Evolutionary conservation across 1,140 invertebrate species (phyloP).

Genomic region (Neodiprion pinetum): DNA sequence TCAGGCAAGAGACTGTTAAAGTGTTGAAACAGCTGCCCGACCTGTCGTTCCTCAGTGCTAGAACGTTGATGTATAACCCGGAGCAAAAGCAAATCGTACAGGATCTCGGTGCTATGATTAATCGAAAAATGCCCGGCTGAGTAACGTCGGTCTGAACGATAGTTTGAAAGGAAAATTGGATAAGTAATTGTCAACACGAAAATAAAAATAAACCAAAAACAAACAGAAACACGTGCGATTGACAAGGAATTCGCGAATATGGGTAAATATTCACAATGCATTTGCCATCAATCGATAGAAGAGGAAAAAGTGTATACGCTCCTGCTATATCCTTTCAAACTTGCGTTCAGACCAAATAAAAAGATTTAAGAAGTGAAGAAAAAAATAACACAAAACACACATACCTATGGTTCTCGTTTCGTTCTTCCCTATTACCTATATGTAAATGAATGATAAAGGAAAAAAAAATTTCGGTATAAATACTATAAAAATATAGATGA

Average conservation of each 20-base stretch:
- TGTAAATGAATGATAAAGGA: not conserved
- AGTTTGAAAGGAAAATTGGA: constrained; percentile 44
- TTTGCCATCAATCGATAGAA: not conserved
- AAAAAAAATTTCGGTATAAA: not conserved
- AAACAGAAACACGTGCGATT: not conserved
- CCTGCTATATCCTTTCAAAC: constrained; percentile 39
- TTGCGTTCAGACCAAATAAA: constrained; percentile 46
- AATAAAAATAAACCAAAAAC: not conserved
- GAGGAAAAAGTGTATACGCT: not conserved
- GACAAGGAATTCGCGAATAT: not conserved
- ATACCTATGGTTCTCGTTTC: too few species aligned
- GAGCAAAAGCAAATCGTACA: constrained; percentile 56
- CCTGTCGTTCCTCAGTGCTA: constrained; percentile 56
- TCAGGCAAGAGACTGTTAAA: constrained; percentile 49
- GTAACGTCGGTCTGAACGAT: constrained; percentile 61
- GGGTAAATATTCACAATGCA: not conserved
- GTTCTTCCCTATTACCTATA: not conserved
- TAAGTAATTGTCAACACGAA: not conserved
- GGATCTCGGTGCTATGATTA: constrained; percentile 59
- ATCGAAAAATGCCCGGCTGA: constrained; percentile 62
- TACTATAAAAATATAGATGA: not conserved
- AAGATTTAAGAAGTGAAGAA: not conserved
- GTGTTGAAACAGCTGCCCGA: constrained; percentile 58
- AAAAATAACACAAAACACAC: not conserved
- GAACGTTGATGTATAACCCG: constrained; percentile 55